A percentile compares a stretch with the other conserved stretches of the same genome.
phyloP scores from a whole-genome alignment of 2,797 vertebrate species.

The Phylloscopus collybita region DNA sequence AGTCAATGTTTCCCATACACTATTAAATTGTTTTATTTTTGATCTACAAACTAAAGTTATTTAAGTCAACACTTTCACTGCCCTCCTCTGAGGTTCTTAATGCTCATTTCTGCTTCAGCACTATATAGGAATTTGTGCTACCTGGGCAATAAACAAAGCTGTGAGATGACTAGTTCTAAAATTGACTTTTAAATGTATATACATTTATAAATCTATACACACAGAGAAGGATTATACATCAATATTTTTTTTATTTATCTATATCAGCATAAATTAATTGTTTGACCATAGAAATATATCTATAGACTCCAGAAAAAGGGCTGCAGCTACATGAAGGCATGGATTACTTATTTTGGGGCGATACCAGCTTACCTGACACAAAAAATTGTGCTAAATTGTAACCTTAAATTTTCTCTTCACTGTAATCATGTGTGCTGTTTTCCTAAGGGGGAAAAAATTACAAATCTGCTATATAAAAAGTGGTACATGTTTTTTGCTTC shows the following conservation, averaged over 20 bases:
- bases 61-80: background rate
- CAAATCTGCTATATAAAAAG: background rate
- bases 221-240: background rate
- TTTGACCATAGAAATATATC: background rate
- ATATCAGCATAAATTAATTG: background rate
- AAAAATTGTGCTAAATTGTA: background rate
- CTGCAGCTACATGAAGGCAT: background rate
- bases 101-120: background rate
- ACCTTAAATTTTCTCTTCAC: background rate
- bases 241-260: background rate
- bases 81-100: background rate
- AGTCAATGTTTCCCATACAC: background rate
- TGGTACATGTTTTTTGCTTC: background rate
- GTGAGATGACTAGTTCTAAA: background rate
- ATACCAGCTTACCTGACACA: background rate
- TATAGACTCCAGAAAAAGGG: background rate
- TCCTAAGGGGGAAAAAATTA: background rate
- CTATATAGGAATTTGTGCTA: background rate
- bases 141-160: background rate
- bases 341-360: background rate
- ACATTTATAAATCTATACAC: background rate
- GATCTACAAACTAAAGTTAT: background rate
- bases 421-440: background rate
- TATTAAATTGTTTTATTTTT: background rate
- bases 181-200: background rate